Evolutionary conservation across 2,888 invertebrate genomes (phyloP).

Genomic region (Rhamnusium bicolor): DNA sequence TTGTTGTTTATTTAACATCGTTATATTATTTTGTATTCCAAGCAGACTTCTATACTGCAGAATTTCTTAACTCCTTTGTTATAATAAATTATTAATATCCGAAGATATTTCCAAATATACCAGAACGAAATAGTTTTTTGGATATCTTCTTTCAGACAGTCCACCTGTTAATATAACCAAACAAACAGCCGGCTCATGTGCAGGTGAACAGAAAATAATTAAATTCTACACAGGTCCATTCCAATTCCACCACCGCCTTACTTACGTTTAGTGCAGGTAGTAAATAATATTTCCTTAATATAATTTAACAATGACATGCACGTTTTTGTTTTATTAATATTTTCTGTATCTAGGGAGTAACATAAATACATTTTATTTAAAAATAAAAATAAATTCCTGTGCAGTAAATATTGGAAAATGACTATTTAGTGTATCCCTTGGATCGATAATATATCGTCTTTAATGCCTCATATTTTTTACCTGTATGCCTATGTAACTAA

Average conservation of each 20-base stretch:
- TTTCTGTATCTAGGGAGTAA: no score
- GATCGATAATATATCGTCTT: no score
- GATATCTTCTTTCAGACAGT: constrained; percentile 4
- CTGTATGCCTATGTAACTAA: no score
- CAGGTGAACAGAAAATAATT: constrained; percentile 50
- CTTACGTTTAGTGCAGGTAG: not conserved
- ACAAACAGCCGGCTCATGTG: constrained; percentile 33
- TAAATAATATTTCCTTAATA: not conserved
- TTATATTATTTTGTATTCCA: no score
- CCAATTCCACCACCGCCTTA: constrained; percentile 17
- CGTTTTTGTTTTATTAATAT: not conserved
- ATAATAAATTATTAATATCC: not conserved
- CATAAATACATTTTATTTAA: no score
- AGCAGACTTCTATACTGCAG: no score
- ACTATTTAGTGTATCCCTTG: no score
- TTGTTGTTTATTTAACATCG: no score
- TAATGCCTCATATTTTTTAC: no score
- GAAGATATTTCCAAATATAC: not conserved
- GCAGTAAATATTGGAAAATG: no score
- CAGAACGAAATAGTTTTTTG: not conserved
- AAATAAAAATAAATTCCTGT: no score
- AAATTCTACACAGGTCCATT: constrained; percentile 43
- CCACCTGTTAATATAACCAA: constrained; percentile 40
- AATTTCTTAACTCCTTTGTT: not conserved
- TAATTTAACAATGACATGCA: not conserved